Evolutionary conservation across 2,888 invertebrate species (phyloP), one percentile per base, ranked within the genome.

Genomic region (Sphaeridia pumilis): DNA sequence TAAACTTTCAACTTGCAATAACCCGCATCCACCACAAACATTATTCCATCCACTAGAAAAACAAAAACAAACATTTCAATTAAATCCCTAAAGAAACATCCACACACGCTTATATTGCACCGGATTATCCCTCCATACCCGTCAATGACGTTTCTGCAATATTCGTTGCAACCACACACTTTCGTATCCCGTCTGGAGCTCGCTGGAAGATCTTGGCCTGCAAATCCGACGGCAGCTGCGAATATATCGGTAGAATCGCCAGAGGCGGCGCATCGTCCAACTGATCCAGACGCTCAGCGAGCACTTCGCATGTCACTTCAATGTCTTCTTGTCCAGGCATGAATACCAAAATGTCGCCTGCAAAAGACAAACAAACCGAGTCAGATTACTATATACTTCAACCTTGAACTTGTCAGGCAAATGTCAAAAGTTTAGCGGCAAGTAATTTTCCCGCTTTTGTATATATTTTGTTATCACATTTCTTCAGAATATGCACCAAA

Each of bases 261-360:
- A 99, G 74, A 5, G 85, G 83, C 0, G 97, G 97, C 0, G 93
- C 90, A 66, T 88, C 87, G 67, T 97, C 97, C 55, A 98, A 81
- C 72, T 94, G 93, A 0, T 74, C 76, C 26, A 98, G 75, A 12
- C 92, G 76, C 66, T 94, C 92, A 56, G 83, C 78, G 12, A 93
- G 70, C 4, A 87, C 77, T 76, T 83, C 78, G 69, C 78, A 78
- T 1, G 78, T 78, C 5, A 78, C 94, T 75, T 98, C 97, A 68
- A 99, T 99, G 68, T 99, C 98, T 70, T 99, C 98, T 69, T 99
- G 98, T 54, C 98, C 98, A 4, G 98, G 97, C 97, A 99, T 97
- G 71, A 99, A 99, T 45, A 99, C 85, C 5, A 98, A 72, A 65
- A 94, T 82, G 68, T 99, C 98, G 0, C 98, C 95, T 73, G 65